Percentiles rank a stretch among this genome's conserved stretches.
These are phyloP conservation scores for Accipiter virgatus DNA, from an alignment of 2,113 vertebrate genomes.

Conservation along the genomic window DNA sequence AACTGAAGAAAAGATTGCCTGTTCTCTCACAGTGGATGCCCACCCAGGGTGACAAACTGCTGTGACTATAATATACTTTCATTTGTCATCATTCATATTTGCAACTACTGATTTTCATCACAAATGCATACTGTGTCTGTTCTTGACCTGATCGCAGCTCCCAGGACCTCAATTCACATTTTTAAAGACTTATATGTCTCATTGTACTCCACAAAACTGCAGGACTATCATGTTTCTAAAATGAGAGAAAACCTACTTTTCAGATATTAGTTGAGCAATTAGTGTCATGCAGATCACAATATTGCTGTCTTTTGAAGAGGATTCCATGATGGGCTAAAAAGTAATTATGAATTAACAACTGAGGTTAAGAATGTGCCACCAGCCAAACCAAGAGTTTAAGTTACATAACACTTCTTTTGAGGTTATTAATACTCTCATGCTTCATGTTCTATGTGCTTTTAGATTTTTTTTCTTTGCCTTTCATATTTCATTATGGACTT, in stretches of 20 bases:
- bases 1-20: neutral
- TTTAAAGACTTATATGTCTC: neutral
- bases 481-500: neutral
- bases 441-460: neutral
- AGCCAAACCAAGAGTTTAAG: neutral
- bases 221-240: neutral
- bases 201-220: neutral
- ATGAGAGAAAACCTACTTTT: neutral
- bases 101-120: neutral
- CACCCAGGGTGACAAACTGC: neutral
- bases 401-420: neutral
- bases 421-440: neutral
- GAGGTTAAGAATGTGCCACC: neutral
- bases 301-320: neutral
- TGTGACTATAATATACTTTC: neutral
- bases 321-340: neutral
- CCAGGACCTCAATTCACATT: neutral
- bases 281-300: neutral
- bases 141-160: neutral
- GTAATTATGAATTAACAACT: neutral
- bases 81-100: neutral
- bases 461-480: neutral
- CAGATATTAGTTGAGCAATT: neutral
- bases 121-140: neutral
- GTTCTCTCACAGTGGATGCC: neutral